phyloP scores from a whole-genome alignment of 2,888 invertebrate species.

The Metalampra italica region DNA sequence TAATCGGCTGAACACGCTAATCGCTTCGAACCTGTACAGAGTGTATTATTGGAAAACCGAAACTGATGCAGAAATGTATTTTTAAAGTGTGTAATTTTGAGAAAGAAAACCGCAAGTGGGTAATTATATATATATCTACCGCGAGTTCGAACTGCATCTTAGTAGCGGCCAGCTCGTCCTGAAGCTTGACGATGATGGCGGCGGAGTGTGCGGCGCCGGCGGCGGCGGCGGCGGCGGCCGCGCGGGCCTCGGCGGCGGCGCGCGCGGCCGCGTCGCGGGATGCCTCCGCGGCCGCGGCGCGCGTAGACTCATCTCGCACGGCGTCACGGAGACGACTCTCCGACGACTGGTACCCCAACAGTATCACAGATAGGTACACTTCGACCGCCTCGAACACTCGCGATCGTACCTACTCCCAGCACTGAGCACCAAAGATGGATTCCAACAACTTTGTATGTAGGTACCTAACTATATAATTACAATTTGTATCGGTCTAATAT shows the following conservation, averaged over 20 bases:
- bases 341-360: slow-evolving; percentile 33
- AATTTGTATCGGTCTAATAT: no score
- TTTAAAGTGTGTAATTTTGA: no score
- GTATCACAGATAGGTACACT: background rate
- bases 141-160: slow-evolving; percentile 55
- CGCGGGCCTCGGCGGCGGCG: slow-evolving; percentile 48
- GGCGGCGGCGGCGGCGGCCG: slow-evolving; percentile 50
- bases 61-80: no score
- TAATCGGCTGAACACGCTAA: no score
- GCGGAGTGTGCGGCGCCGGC: slow-evolving; percentile 52
- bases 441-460: no score
- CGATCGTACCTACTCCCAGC: no score
- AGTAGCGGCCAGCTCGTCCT: slow-evolving; percentile 46
- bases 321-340: slow-evolving; percentile 54
- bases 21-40: no score
- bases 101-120: background rate
- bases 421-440: no score
- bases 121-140: no score
- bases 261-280: slow-evolving; percentile 46
- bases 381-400: no score
- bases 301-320: slow-evolving; percentile 45
- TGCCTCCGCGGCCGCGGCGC: slow-evolving; percentile 58
- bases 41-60: no score
- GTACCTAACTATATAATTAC: no score
- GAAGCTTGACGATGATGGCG: slow-evolving; percentile 38